Percentiles rank a stretch among this genome's conserved stretches.
Evolutionary conservation across 1,140 invertebrate genomes (phyloP).

Genomic region (Sinonovacula constricta): DNA sequence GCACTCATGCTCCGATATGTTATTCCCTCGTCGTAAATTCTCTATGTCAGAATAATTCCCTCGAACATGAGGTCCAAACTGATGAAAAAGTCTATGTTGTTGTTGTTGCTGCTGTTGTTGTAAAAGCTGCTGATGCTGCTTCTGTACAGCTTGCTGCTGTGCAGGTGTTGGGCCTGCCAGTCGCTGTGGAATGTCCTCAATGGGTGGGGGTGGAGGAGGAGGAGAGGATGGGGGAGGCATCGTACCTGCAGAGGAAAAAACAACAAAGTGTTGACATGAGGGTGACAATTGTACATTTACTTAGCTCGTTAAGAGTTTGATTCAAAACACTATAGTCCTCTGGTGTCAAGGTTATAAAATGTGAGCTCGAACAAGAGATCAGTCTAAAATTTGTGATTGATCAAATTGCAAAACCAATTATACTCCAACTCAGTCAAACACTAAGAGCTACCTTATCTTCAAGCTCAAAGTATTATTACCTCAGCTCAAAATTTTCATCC

Average conservation of each 20-base stretch:
- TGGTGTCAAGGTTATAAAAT: no score
- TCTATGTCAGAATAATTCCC: slow-evolving; percentile 74
- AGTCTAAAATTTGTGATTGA: no score
- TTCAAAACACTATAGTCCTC: no score
- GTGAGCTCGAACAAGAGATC: no score
- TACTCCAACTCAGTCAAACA: no score
- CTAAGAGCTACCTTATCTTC: no score
- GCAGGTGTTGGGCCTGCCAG: slow-evolving; percentile 47
- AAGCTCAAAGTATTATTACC: no score
- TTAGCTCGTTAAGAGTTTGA: no score
- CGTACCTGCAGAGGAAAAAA: slow-evolving; percentile 49
- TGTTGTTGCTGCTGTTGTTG: slow-evolving; percentile 40
- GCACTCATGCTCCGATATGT: slow-evolving; percentile 37
- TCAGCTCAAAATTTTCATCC: no score
- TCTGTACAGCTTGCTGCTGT: not conserved
- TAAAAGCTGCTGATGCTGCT: slow-evolving; percentile 30
- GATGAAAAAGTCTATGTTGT: slow-evolving; percentile 56
- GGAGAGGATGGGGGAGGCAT: slow-evolving; percentile 67
- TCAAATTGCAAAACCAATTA: no score
- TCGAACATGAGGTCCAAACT: slow-evolving; percentile 70
- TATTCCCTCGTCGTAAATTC: slow-evolving; percentile 53
- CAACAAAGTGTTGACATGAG: no score
- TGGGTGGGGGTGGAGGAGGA: slow-evolving; percentile 72
- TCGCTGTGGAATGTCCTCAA: slow-evolving; percentile 76
- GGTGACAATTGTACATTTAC: no score